Percentiles rank a stretch among this genome's conserved stretches.
These are phyloP conservation scores for Falco berigora DNA, from an alignment of 2,797 vertebrate species.

Conservation along the genomic window DNA sequence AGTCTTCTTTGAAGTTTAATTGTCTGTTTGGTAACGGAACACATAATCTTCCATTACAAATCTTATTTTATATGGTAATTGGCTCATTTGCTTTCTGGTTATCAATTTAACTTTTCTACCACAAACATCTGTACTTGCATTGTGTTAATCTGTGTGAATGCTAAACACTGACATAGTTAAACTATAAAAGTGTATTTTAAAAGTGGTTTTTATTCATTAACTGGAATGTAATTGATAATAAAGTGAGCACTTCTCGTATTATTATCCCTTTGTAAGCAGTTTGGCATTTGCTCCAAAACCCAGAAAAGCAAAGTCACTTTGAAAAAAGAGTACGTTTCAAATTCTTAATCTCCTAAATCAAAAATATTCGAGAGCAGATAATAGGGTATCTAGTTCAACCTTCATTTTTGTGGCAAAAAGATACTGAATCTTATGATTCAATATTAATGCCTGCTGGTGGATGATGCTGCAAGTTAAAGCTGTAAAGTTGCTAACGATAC, in stretches of 20 bases:
- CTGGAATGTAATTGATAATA: conserved; percentile 27
- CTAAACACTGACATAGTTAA: conserved; percentile 27
- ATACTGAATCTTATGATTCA: background rate
- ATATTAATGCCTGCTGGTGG: background rate
- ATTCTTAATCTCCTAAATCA: background rate
- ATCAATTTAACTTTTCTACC: conserved; percentile 57
- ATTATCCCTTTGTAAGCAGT: conserved; percentile 3
- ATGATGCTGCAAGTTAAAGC: background rate
- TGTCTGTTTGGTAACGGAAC: conserved; percentile 63
- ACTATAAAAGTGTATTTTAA: conserved; percentile 26
- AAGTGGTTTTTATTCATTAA: conserved; percentile 53
- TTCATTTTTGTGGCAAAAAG: background rate
- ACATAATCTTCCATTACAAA: conserved; percentile 47
- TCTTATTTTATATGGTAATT: conserved; percentile 67
- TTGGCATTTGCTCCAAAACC: background rate
- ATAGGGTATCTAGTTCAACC: background rate
- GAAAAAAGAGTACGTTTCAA: background rate
- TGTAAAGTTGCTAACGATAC: background rate
- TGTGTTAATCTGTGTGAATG: conserved; percentile 49
- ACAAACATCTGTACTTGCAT: conserved; percentile 65
- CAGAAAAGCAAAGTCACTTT: background rate
- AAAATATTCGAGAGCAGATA: background rate
- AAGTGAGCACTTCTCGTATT: background rate
- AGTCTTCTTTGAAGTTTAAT: conserved; percentile 65
- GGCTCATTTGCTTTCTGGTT: conserved; percentile 64